These are phyloP conservation scores for Bursaphelenchus okinawaensis DNA, from an alignment of 2,888 invertebrate genomes.

Conservation along the genomic window DNA sequence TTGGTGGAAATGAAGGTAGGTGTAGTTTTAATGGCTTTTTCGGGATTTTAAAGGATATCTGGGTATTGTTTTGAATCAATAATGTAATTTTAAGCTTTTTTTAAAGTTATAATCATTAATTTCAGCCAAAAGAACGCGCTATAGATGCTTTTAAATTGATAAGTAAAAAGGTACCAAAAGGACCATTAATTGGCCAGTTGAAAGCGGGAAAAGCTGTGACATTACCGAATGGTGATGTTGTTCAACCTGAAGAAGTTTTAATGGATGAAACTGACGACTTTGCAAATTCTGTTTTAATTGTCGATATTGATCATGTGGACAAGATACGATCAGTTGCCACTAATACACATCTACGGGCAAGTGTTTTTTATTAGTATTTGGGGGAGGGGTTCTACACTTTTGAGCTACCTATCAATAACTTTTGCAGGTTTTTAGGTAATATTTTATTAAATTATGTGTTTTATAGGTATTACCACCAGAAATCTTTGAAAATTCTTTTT, in stretches of 20 bases:
- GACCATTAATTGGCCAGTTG: constrained; percentile 76
- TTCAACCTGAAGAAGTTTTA: constrained; percentile 54
- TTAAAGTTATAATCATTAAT: constrained; percentile 6
- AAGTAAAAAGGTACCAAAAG: constrained; percentile 63
- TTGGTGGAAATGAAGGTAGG: constrained; percentile 44
- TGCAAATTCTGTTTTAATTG: constrained; percentile 27
- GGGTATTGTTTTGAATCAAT: no score
- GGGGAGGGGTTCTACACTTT: no score
- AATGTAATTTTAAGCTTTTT: no score
- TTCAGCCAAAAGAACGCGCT: constrained; percentile 28
- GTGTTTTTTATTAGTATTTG: no score
- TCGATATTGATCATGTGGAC: constrained; percentile 28
- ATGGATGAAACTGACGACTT: constrained; percentile 8
- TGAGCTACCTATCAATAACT: no score
- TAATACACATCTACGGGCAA: constrained; percentile 27
- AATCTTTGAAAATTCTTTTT: background rate
- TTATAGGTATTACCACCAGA: no score
- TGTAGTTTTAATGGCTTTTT: background rate
- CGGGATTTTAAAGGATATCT: no score
- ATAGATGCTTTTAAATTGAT: constrained; percentile 45
- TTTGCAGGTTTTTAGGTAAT: no score
- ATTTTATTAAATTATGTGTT: no score
- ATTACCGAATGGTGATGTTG: constrained; percentile 70
- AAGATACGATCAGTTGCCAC: constrained; percentile 29
- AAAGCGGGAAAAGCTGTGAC: constrained; percentile 77